Conservation (phyloP, 2,113 vertebrate genomes). For the Upupa epops region DNA sequence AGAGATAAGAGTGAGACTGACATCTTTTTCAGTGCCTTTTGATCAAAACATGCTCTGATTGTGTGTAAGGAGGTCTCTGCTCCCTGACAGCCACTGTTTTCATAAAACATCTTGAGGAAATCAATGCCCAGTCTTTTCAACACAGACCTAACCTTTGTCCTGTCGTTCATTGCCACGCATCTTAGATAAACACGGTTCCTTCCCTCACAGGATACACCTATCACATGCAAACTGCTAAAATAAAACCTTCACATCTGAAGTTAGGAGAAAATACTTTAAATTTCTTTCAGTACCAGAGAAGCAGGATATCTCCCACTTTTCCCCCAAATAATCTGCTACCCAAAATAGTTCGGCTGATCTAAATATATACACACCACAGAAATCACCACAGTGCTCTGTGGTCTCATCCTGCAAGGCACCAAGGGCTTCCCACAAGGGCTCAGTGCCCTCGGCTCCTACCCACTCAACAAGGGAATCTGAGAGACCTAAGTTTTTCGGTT, state of each 20-base stretch:
- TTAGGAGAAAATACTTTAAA: background rate
- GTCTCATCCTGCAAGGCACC: slow-evolving; percentile 5
- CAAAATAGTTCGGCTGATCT: slow-evolving; percentile 22
- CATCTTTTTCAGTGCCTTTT: slow-evolving; percentile 11
- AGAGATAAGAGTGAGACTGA: background rate
- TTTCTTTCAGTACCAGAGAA: background rate
- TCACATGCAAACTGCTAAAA: background rate
- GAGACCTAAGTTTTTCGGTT: background rate
- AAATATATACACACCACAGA: background rate
- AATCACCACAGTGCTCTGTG: slow-evolving; percentile 2
- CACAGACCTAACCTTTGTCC: slow-evolving; percentile 58
- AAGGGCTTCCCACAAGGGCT: background rate
- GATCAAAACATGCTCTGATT: slow-evolving; percentile 7
- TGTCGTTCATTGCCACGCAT: background rate
- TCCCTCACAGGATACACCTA: slow-evolving; percentile 4
- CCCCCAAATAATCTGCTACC: slow-evolving; percentile 27
- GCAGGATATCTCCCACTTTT: slow-evolving; percentile 34
- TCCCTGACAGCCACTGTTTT: background rate
- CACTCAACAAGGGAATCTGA: background rate
- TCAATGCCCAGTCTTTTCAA: slow-evolving; percentile 38
- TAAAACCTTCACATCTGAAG: slow-evolving; percentile 3
- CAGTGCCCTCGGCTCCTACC: slow-evolving; percentile 21
- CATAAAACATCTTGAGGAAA: slow-evolving; percentile 22
- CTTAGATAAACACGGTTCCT: slow-evolving; percentile 48
- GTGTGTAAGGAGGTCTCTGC: background rate